Evolutionary conservation across 2,113 vertebrate species (phyloP), one percentile per base, ranked within the genome.

Genomic region (Aegotheles bennettii): DNA sequence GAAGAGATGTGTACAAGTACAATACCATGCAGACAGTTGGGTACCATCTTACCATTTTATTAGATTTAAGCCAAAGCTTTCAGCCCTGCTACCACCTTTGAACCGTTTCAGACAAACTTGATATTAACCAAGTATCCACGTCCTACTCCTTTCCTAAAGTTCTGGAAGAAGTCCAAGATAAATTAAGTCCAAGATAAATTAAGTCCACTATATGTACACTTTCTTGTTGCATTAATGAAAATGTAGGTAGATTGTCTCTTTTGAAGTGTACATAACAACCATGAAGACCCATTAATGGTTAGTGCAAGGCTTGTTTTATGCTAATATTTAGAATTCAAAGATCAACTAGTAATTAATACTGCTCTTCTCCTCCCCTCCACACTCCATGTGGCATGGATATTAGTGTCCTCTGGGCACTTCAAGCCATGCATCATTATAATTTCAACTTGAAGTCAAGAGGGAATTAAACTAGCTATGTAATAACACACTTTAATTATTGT

Each of bases 381-480:
- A 1, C 79, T 96, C 80, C 80, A 81, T 56, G 90, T 83, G 59
- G 81, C 87, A 91, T 36, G 16, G 78, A 94, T 97, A 94, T 93
- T 94, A 93, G 93, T 82, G 79, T 96, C 94, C 96, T 94, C 89
- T 93, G 80, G 91, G 96, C 80, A 93, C 94, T 90, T 91, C 65
- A 95, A 97, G 92, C 97, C 43, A 89, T 97, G 97, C 95, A 95
- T 95, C 97, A 98, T 98, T 98, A 98, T 97, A 97, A 98, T 98
- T 98, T 98, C 98, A 98, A 98, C 97, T 97, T 97, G 95, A 98
- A 97, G 96, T 98, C 97, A 96, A 97, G 97, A 94, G 98, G 98
- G 98, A 98, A 98, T 98, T 98, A 98, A 98, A 97, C 97, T 97
- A 98, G 97, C 98, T 94, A 87, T 96, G 97, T 98, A 98, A 98